Evolutionary conservation across 1,140 invertebrate species (phyloP), one percentile per base, ranked within the genome.

Genomic region (Carcinoscorpius rotundicauda): DNA sequence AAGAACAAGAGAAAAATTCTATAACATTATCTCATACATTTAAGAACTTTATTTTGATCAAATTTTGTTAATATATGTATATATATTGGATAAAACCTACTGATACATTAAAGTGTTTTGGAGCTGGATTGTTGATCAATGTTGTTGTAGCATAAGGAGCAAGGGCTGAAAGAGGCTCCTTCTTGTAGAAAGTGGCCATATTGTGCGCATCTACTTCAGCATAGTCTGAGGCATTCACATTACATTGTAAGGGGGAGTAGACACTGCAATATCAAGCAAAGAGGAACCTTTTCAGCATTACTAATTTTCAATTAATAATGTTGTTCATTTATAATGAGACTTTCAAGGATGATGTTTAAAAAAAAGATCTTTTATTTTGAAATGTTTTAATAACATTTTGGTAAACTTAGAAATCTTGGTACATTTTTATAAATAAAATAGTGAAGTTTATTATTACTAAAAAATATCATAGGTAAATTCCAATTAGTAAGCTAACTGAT

Each of bases 141-240:
- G 88, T 89, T 3, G 89, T 91, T 0, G 88, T 91, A 1, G 89
- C 89, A 73, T 91, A 91, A 0, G 89, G 89, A 5, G 87, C 87
- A 0, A 87, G 87, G 66, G 73, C 71, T 29, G 71, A 67, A 60
- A 72, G 60, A 9, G 71, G 73, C 83, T 81, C 52, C 78, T 80
- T 84, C 67, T 88, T 88, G 75, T 91, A 89, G 72, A 91, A 91
- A 0, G 87, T 90, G 8, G 86, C 87, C 65, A 91, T 72, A 71
- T 81, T 85, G 56, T 83, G 77, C 6, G 84, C 84, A 73, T 89
- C 87, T 3, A 88, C 87, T 77, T 89, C 87, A 0, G 87, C 87
- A 69, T 89, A 88, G 70, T 88, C 86, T 0, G 85, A 84, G 11
- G 82, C 82, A 60, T 73, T 73, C 49, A 67, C 70, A 61, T 63